These are phyloP conservation scores for Lycophotia porphyrea DNA, from an alignment of 2,888 invertebrate genomes.

Conservation along the genomic window DNA sequence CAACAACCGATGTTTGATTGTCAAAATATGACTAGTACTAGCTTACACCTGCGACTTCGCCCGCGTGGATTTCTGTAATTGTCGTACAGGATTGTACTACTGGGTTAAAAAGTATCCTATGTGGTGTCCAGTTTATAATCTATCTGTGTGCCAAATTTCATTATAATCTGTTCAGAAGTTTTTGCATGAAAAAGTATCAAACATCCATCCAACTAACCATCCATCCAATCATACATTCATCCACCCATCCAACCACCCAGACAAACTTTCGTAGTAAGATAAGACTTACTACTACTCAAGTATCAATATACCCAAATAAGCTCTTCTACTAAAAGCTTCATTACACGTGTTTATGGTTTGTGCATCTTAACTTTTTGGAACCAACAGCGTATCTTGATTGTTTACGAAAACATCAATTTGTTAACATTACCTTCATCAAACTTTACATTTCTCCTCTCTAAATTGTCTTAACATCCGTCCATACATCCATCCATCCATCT, in stretches of 20 bases:
- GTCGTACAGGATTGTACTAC: background rate
- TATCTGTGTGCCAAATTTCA: background rate
- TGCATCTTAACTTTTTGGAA: conserved; percentile 5
- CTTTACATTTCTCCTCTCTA: background rate
- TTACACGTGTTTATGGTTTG: background rate
- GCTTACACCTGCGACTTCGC: background rate
- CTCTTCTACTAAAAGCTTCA: background rate
- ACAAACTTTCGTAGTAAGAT: background rate
- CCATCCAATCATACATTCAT: background rate
- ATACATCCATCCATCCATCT: too few species aligned
- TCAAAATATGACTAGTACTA: background rate
- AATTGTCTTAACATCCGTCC: background rate
- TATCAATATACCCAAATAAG: background rate
- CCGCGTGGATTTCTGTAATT: background rate
- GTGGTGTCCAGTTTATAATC: background rate
- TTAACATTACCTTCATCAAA: conserved; percentile 1
- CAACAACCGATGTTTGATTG: background rate
- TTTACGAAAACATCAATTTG: background rate
- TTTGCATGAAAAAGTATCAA: background rate
- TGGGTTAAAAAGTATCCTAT: background rate
- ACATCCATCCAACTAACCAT: background rate
- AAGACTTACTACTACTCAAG: background rate
- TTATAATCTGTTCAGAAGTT: background rate
- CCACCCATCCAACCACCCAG: background rate
- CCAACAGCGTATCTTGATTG: background rate